Evolutionary conservation across 1,140 invertebrate genomes (phyloP), one percentile per base, ranked within the genome.

Genomic region (Brachionus manjavacas): DNA sequence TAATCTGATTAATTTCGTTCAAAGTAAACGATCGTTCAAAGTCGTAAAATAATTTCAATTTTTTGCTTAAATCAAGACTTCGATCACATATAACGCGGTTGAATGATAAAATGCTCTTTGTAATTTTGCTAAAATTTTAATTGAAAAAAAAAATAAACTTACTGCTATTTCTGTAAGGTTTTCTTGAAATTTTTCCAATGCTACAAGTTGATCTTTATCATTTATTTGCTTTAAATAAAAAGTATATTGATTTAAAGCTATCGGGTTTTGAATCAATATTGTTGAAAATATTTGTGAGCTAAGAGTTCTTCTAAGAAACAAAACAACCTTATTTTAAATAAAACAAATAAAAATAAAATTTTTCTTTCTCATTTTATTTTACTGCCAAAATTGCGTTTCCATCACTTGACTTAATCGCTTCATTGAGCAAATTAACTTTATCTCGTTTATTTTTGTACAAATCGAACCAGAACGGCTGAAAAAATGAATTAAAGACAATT

Each of bases 361-460:
- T 76, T 46, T 20, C 23, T 46, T 20, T 6, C 3, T 46, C 23
- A 46, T 23, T 46, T 76, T 25, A 11, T 76, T 23, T n/a, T 76
- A 76, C 72, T 49, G 72, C 72, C 20, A 76, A 49, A 49, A 76
- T 76, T 14, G 72, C 16, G 25, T 49, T 76, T 14, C 72, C 72
- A 16, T 76, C 72, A 49, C 49, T 46, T 25, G 72, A 76, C 4
- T 23, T 35, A 23, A 76, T 49, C 20, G 72, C 72, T 49, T 76
- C 72, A 35, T 49, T 76, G 16, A 76, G 25, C 11, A 76, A 11
- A 76, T 35, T 76, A 11, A 76, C n/a, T 76, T 76, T 76, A 25
- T 76, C 72, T 35, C 72, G n/a, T 76, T 76, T 76, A 28, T 46
- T 76, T n/a, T 49, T 46, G 41, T 76, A 76, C 72, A 76, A 76